Conservation (phyloP, 2,888 invertebrate species). For the Drosophila anomalata region DNA sequence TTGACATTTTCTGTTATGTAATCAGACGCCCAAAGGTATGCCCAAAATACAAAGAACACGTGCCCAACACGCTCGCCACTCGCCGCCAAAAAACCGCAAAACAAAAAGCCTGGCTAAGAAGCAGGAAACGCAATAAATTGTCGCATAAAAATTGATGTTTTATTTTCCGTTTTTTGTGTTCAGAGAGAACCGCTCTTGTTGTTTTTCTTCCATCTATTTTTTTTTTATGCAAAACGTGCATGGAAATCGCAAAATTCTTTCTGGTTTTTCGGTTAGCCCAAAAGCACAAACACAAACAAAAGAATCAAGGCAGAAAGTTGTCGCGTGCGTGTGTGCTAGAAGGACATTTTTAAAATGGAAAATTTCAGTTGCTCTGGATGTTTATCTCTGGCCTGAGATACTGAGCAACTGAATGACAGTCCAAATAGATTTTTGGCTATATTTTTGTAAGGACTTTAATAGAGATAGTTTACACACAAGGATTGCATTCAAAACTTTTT, state of each 20-base stretch:
- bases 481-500: too few species aligned
- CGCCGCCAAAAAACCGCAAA: constrained; percentile 19
- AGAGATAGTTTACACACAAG: background rate
- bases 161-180: constrained; percentile 56
- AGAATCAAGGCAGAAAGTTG: constrained; percentile 27
- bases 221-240: constrained; percentile 67
- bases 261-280: constrained; percentile 48
- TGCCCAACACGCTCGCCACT: constrained; percentile 41
- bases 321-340: background rate
- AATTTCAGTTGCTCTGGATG: constrained; percentile 8
- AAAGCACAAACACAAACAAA: constrained; percentile 49
- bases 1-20: constrained; percentile 79
- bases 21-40: constrained; percentile 73
- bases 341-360: background rate
- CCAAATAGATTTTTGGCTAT: background rate
- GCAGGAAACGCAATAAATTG: constrained; percentile 73
- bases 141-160: constrained; percentile 79
- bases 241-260: constrained; percentile 69
- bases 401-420: constrained; percentile 7
- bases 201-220: constrained; percentile 46
- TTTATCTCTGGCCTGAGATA: constrained; percentile 4
- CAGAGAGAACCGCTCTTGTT: constrained; percentile 7
- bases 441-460: background rate
- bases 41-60: constrained; percentile 50
- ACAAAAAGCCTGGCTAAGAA: constrained; percentile 16